Evolutionary conservation across 2,888 invertebrate species (phyloP).

Genomic region (Torymus texanus): DNA sequence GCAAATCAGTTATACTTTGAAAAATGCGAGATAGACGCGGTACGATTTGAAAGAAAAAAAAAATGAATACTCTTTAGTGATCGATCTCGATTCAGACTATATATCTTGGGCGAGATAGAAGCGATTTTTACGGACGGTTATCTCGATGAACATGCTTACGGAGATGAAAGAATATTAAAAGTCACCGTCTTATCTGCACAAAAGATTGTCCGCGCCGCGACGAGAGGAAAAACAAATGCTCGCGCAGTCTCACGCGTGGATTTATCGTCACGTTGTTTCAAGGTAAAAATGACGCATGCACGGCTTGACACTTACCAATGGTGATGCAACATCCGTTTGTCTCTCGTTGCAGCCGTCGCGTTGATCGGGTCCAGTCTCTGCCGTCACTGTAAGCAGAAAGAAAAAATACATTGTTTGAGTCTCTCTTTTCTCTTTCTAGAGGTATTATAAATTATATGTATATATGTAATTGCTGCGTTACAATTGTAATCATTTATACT

Average conservation of each 20-base stretch:
- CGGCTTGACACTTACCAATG: slow-evolving; percentile 63
- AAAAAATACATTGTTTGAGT: slow-evolving; percentile 6
- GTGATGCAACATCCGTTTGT: slow-evolving; percentile 65
- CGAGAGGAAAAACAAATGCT: slow-evolving; percentile 11
- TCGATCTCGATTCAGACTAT: too few relatives aligned
- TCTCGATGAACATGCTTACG: not conserved
- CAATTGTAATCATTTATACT: too few relatives aligned
- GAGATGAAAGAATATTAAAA: slow-evolving; percentile 29
- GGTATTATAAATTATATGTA: not conserved
- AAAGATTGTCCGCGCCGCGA: not conserved
- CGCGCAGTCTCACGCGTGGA: slow-evolving; percentile 30
- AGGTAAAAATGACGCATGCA: slow-evolving; percentile 36
- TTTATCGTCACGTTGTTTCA: slow-evolving; percentile 37
- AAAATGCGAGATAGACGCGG: too few relatives aligned
- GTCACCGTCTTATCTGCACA: slow-evolving; percentile 39
- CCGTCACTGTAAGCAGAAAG: slow-evolving; percentile 64
- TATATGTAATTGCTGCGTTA: too few relatives aligned
- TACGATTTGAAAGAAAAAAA: too few relatives aligned
- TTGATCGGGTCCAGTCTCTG: slow-evolving; percentile 65
- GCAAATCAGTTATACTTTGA: too few relatives aligned
- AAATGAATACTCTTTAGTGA: too few relatives aligned
- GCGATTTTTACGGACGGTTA: not conserved
- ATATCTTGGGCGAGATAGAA: too few relatives aligned
- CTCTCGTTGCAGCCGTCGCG: slow-evolving; percentile 61
- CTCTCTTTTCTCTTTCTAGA: not conserved